phyloP scores from a whole-genome alignment of 2,888 invertebrate species.

The Zygaena filipendulae region DNA sequence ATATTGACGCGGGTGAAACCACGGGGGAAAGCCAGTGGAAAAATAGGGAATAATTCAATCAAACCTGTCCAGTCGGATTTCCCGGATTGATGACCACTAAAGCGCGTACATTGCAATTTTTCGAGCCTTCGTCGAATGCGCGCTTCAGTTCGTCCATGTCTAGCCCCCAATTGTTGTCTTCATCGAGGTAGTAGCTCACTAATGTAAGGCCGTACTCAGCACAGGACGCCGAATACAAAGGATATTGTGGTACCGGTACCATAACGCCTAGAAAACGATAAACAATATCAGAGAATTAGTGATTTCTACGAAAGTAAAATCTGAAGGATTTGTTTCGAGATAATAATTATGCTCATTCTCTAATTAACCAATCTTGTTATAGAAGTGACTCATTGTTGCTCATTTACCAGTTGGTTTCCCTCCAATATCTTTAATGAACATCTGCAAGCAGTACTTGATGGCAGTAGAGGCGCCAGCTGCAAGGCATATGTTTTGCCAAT shows the following conservation, averaged over 20 bases:
- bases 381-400: too few species aligned
- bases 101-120: constrained; percentile 75
- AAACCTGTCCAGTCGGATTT: constrained; percentile 86
- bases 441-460: constrained; percentile 83
- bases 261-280: constrained; percentile 74
- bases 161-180: constrained; percentile 84
- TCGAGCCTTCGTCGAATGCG: constrained; percentile 72
- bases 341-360: too few species aligned
- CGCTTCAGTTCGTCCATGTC: constrained; percentile 80
- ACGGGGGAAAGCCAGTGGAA: too few species aligned
- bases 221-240: constrained; percentile 90
- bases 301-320: neutral
- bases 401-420: constrained; percentile 56
- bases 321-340: too few species aligned
- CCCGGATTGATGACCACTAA: constrained; percentile 95
- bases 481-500: constrained; percentile 82
- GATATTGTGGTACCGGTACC: constrained; percentile 96
- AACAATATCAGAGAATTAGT: neutral
- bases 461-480: constrained; percentile 89
- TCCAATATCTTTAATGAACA: constrained; percentile 55
- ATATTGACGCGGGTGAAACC: too few species aligned
- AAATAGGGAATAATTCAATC: too few species aligned
- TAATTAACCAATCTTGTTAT: neutral
- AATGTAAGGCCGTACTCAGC: constrained; percentile 86
- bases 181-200: constrained; percentile 89